Base-by-base conservation (phyloP, 2,113 vertebrate genomes). In the Scomber scombrus region DNA sequence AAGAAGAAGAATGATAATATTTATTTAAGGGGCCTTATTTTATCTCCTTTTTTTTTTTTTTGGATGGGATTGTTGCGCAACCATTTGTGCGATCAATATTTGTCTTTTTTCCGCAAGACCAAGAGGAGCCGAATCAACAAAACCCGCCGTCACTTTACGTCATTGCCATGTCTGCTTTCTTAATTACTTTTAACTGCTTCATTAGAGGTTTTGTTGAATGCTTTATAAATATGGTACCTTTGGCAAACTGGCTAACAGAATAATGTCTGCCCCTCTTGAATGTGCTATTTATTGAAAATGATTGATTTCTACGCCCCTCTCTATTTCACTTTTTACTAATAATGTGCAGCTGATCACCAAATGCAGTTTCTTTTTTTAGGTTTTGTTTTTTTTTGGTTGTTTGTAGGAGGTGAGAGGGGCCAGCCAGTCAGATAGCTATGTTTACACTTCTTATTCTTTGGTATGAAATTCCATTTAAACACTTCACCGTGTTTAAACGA, bases 11-110 rank as follows among this genome's bases (percentile, higher is more conserved):
- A 96, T 92, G 95, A 93, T 94, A 94, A 95, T 96, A 95, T 97
- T 97, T 96, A 96, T 97, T 97, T 97, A 95, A 95, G 96, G 97
- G 97, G 96, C 97, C 96, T 98, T 97, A 97, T 95, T 96, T 97
- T 86, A 95, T 95, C 93, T 95, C 90, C 95, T 94, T 94, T 92
- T 94, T 94, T 91, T 92, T 40, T 34, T 94, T 69, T 54, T 64
- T 47, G 60, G 70, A 75, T 91, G 94, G 93, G 90, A 92, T 64
- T 67, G 46, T 87, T 83, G 94, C 82, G 90, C 60, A 88, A 94
- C 92, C 87, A 49, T 78, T 72, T 92, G 93, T 21, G 52, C 58
- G 2, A 19, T 66, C 92, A 85, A 2, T 1, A 7, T 46, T 71
- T 66, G 26, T 45, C 4, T 15, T 47, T 47, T 54, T 63, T 40